A percentile compares a stretch with the other conserved stretches of the same genome.
Conservation (phyloP, 2,797 vertebrate species). For the Heteromormyrus szaboi region DNA sequence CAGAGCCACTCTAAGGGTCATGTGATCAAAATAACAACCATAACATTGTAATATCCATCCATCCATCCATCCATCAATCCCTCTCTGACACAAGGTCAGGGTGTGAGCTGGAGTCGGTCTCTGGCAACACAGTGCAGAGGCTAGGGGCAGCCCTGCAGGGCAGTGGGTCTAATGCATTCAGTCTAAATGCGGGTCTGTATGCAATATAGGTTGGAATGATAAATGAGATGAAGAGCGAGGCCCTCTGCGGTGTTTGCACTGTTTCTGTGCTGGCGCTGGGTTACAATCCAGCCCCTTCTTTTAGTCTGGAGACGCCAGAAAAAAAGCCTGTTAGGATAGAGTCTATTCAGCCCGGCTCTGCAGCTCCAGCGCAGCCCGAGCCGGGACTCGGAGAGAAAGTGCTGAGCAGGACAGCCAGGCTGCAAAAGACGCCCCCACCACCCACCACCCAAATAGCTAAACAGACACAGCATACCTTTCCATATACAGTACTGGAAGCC, state of each 20-base stretch:
- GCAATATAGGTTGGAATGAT: neutral
- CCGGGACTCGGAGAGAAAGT: constrained; percentile 15
- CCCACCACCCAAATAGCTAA: neutral
- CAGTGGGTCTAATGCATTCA: neutral
- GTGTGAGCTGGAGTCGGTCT: neutral
- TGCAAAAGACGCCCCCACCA: neutral
- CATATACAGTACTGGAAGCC: neutral
- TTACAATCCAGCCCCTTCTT: neutral
- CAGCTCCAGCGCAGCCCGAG: constrained; percentile 4
- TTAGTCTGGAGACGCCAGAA: neutral
- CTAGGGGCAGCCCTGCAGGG: neutral
- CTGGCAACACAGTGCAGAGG: neutral
- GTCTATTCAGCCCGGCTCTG: constrained; percentile 21
- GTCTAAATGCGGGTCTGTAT: neutral
- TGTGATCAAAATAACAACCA: neutral
- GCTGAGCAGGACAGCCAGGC: constrained; percentile 23
- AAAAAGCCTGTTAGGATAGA: constrained; percentile 31
- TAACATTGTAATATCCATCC: neutral
- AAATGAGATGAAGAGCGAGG: neutral
- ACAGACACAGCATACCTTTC: neutral
- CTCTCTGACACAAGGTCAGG: neutral
- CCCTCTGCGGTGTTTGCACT: neutral
- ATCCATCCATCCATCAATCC: neutral
- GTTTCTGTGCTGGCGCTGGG: neutral
- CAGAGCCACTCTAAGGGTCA: neutral